A percentile compares a stretch with the other conserved stretches of the same genome.
These are phyloP conservation scores for Smutsia temminckii DNA, from an alignment of 2,797 vertebrate genomes.

Conservation along the genomic window DNA sequence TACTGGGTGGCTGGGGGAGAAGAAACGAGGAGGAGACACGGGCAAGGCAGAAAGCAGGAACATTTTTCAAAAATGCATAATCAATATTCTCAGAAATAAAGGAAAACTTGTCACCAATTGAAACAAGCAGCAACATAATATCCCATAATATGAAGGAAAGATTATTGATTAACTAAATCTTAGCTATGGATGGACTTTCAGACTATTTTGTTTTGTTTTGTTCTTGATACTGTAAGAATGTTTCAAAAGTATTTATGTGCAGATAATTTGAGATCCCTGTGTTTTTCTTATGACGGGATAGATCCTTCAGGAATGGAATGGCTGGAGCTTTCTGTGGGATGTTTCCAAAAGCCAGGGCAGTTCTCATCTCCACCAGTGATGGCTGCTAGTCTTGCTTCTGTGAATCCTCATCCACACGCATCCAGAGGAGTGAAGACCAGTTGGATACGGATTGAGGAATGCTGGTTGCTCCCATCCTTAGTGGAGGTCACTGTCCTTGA, in stretches of 20 bases:
- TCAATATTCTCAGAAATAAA: not conserved
- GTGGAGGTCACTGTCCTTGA: not conserved
- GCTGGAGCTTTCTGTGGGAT: not conserved
- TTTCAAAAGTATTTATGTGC: not conserved
- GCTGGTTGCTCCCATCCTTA: not conserved
- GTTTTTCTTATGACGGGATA: not conserved
- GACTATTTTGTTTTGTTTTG: not conserved
- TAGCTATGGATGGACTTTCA: not conserved
- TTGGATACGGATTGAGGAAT: rapidly evolving
- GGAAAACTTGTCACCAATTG: not conserved
- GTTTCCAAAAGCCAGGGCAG: not conserved
- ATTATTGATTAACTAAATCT: not conserved
- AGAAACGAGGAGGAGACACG: not conserved
- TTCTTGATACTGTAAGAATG: not conserved
- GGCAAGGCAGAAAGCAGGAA: not conserved
- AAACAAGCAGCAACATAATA: not conserved
- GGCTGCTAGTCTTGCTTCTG: too few species aligned
- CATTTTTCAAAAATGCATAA: not conserved
- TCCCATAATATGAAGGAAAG: not conserved
- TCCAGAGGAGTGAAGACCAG: rapidly evolving
- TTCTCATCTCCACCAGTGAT: too few species aligned
- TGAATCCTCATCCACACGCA: not conserved
- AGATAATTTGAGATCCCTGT: not conserved
- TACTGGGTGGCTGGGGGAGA: too few species aligned
- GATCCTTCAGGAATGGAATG: not conserved